Evolutionary conservation across 2,113 vertebrate genomes (phyloP).

Genomic region (Dolichallabes microphthalmus): DNA sequence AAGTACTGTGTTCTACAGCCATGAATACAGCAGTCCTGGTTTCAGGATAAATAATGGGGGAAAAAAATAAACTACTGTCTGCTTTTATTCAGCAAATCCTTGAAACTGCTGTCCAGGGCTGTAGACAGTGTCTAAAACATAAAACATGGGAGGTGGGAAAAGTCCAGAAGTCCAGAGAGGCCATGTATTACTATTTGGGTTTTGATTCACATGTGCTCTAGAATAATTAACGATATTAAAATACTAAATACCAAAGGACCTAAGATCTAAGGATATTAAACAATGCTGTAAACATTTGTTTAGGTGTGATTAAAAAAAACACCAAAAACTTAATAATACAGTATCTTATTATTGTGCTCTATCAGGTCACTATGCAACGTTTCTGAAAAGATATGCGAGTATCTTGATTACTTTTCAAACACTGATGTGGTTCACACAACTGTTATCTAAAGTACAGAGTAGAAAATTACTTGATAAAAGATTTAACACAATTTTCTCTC

Average conservation of each 20-base stretch:
- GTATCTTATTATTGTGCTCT: background rate
- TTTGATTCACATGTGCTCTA: background rate
- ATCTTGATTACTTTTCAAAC: background rate
- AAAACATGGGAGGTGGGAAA: slow-evolving; percentile 40
- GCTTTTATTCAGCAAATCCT: slow-evolving; percentile 21
- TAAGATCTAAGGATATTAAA: background rate
- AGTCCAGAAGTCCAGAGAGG: slow-evolving; percentile 14
- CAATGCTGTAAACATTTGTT: background rate
- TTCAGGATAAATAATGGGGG: background rate
- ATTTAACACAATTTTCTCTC: background rate
- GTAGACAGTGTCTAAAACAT: slow-evolving; percentile 30
- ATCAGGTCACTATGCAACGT: background rate
- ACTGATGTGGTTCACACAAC: background rate
- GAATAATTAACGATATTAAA: background rate
- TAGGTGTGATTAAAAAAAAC: background rate
- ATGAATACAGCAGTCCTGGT: slow-evolving; percentile 45
- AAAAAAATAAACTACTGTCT: background rate
- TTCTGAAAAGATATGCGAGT: background rate
- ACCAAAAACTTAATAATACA: background rate
- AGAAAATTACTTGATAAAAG: background rate
- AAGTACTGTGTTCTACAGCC: slow-evolving; percentile 17
- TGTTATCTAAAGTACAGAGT: background rate
- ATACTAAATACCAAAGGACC: background rate
- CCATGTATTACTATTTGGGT: too few relatives aligned
- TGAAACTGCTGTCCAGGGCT: slow-evolving; percentile 45